A percentile compares a stretch with the other conserved stretches of the same genome.
Conservation (phyloP, 2,797 vertebrate species). For the Champsocephalus esox region DNA sequence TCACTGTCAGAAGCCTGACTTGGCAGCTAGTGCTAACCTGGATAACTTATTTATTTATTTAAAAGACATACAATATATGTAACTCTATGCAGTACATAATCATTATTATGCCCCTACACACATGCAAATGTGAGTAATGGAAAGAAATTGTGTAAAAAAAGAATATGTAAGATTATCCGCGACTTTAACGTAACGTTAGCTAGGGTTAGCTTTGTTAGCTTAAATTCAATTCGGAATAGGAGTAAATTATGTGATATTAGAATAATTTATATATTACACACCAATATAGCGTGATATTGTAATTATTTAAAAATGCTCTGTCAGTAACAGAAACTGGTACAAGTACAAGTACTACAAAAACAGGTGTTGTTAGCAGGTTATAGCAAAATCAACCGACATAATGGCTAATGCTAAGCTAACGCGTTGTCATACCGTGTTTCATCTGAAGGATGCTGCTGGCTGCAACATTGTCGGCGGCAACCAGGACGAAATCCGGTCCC, state of each 20-base stretch:
- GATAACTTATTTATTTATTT: background rate
- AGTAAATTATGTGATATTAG: accelerated
- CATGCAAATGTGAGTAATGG: accelerated
- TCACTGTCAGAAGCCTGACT: constrained; percentile 37
- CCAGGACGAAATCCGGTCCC: constrained; percentile 92
- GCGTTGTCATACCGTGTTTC: constrained; percentile 91
- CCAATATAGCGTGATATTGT: accelerated
- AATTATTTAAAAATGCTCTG: accelerated
- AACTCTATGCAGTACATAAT: accelerated
- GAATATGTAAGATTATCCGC: background rate
- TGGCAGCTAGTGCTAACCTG: background rate
- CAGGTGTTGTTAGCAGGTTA: background rate
- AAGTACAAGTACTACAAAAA: background rate
- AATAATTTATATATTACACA: background rate
- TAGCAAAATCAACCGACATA: constrained; percentile 14
- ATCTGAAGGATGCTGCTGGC: constrained; percentile 95
- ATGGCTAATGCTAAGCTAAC: constrained; percentile 70
- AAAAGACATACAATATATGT: accelerated
- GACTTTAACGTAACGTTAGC: background rate
- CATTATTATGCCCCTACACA: accelerated
- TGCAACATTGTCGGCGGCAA: constrained; percentile 93
- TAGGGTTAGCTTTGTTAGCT: constrained; percentile 36
- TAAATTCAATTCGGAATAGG: background rate
- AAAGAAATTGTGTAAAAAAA: too few species aligned
- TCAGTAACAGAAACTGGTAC: accelerated